A percentile compares a stretch with the other conserved stretches of the same genome.
These are phyloP conservation scores for Acrobasis consociella DNA, from an alignment of 2,888 invertebrate species.

Conservation along the genomic window DNA sequence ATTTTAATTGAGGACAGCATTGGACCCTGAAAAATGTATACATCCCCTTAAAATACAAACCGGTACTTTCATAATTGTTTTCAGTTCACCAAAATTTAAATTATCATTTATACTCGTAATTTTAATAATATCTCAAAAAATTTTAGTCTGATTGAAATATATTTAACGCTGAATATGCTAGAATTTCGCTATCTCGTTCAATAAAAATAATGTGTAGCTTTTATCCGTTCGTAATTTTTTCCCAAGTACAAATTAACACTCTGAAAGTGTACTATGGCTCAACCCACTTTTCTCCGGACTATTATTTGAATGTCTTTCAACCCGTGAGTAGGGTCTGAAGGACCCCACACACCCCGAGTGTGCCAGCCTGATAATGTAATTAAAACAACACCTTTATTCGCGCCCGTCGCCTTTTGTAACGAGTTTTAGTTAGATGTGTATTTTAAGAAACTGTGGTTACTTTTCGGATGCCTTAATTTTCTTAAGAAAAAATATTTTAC, in stretches of 20 bases:
- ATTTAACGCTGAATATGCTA: no score
- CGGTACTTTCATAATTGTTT: no score
- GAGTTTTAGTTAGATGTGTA: slow-evolving; percentile 54
- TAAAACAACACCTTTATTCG: slow-evolving; percentile 82
- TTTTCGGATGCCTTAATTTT: neutral
- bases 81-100: no score
- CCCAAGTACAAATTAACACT: neutral
- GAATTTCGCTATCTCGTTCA: no score
- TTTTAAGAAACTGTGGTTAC: slow-evolving; percentile 19
- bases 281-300: slow-evolving; percentile 73
- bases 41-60: no score
- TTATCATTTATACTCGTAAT: no score
- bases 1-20: no score
- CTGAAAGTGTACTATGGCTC: slow-evolving; percentile 39
- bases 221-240: no score
- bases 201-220: no score
- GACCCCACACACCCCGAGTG: slow-evolving; percentile 63
- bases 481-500: neutral
- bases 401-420: slow-evolving; percentile 62
- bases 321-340: slow-evolving; percentile 76
- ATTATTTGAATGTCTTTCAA: slow-evolving; percentile 82
- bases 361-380: slow-evolving; percentile 80
- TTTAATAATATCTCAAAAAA: no score
- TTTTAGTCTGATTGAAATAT: no score
- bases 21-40: no score